phyloP scores from a whole-genome alignment of 2,113 vertebrate species.

The Tringa solitaria region DNA sequence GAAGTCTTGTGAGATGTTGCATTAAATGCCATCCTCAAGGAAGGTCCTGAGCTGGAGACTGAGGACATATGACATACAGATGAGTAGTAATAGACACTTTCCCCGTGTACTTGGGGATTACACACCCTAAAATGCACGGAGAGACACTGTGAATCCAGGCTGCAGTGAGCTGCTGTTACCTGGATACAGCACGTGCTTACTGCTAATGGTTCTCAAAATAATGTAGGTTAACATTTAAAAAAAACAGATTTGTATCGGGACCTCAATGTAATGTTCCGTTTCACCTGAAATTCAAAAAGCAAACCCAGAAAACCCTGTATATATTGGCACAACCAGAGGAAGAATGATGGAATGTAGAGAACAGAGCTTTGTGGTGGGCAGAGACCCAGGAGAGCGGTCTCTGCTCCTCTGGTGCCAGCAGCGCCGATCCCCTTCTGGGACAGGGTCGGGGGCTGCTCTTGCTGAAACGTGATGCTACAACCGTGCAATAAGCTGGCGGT shows the following conservation, averaged over 20 bases:
- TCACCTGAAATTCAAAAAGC: not conserved
- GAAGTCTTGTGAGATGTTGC: not conserved
- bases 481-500: not conserved
- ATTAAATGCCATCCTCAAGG: not conserved
- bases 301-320: not conserved
- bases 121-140: not conserved
- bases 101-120: not conserved
- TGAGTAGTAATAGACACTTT: not conserved
- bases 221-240: not conserved
- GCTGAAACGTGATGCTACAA: not conserved
- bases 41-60: not conserved
- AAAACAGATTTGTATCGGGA: not conserved
- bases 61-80: no score
- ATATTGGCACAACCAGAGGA: not conserved
- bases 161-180: not conserved
- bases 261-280: not conserved
- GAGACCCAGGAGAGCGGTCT: rapidly evolving
- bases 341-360: not conserved
- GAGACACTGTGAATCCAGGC: not conserved
- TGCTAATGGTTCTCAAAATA: not conserved
- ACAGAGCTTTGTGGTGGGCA: not conserved
- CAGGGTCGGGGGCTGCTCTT: not conserved
- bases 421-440: not conserved
- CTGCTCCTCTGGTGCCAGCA: no score
- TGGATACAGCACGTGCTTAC: not conserved